A percentile compares a stretch with the other conserved stretches of the same genome.
phyloP scores from a whole-genome alignment of 2,888 invertebrate species.

The Drosophila sordidula region DNA sequence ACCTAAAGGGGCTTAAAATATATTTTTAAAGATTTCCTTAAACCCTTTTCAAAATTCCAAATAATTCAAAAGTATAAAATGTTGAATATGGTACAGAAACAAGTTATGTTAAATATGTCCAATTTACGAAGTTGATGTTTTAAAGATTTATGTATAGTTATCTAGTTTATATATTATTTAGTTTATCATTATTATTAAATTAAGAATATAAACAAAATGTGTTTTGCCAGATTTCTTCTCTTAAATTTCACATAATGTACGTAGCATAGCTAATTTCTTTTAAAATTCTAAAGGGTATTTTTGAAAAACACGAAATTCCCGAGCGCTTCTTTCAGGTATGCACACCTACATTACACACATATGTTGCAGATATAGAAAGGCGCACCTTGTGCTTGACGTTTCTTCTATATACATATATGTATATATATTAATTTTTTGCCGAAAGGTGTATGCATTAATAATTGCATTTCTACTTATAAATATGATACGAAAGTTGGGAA shows the following conservation, averaged over 20 bases:
- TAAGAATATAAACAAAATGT: background rate
- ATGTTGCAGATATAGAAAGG: conserved; percentile 19
- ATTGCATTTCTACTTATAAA: conserved; percentile 69
- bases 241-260: too few species aligned
- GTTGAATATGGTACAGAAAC: too few species aligned
- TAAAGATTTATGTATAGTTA: too few species aligned
- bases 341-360: conserved; percentile 22
- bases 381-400: conserved; percentile 45
- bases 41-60: too few species aligned
- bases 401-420: conserved; percentile 11
- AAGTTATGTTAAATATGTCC: too few species aligned
- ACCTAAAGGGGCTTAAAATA: too few species aligned
- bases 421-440: conserved; percentile 14
- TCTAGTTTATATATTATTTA: too few species aligned
- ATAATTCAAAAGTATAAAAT: too few species aligned
- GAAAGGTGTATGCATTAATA: conserved; percentile 61
- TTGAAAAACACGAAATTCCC: conserved; percentile 47
- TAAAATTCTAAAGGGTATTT: conserved; percentile 19
- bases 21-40: too few species aligned
- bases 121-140: too few species aligned
- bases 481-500: conserved; percentile 60
- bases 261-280: too few species aligned
- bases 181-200: background rate
- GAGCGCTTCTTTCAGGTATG: conserved; percentile 33
- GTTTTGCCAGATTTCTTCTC: background rate